Base-by-base conservation (phyloP, 2,113 vertebrate genomes). In the Sprattus sprattus region DNA sequence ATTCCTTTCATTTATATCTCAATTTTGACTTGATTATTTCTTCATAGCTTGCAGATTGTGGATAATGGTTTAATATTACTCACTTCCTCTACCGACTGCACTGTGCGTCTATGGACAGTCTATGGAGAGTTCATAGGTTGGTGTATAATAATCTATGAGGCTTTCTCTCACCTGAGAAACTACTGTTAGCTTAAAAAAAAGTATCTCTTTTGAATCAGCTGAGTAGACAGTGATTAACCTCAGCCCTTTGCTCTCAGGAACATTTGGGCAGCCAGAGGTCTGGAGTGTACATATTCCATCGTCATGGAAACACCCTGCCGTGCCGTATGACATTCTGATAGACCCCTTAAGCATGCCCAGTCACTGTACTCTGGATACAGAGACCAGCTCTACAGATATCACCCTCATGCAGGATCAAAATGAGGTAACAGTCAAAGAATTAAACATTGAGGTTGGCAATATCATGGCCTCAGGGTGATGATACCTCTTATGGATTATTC, bases 261-360 rank as follows among this genome's bases (percentile, higher is more conserved):
- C 94, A 3, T 96, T 96, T 92, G 93, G 94, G 15, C 95, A 97
- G 89, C 81, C 84, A 13, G 92, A 92, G 15, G 87, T 85, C 52
- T 96, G 95, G 95, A 91, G 91, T 45, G 49, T 96, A 89, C 93
- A 94, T 54, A 92, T 90, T 57, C 84, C 86, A 52, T 91, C 93
- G 15, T 96, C 95, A 67, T 96, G 95, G 96, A 94, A 93, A 85
- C 94, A 96, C 82, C 92, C 94, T 0, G 83, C 89, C 45, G 92
- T 94, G 83, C 94, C 95, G 45, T 92, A 85, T 44, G 94, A 95
- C 85, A 86, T 95, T 86, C 87, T 93, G 54, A 92, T 88, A 64
- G 92, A 96, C 86, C 92, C 94, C 6, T 84, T 93, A 64, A 96
- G 93, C 87, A 90, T 94, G 89, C 93, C 95, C 0, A 8, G 87